Evolutionary conservation across 1,140 invertebrate genomes (phyloP), one percentile per base, ranked within the genome.

Genomic region (Drosophila punjabiensis): DNA sequence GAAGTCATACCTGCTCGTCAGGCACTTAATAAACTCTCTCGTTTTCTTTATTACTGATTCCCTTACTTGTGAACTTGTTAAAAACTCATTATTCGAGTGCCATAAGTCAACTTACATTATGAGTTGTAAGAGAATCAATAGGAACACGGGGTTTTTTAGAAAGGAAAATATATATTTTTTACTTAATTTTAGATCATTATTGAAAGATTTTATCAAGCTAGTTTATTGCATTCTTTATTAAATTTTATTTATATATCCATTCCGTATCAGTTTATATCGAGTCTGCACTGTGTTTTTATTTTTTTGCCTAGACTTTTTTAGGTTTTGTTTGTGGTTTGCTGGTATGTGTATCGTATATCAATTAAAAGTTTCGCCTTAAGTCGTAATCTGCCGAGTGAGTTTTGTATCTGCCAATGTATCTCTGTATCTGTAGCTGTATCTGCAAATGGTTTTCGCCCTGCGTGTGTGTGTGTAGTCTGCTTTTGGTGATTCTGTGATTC

Each of bases 311-410:
- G 39, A 5, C 43, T 53, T 58, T 67, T 69, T 78, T 45, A 32
- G 41, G 5, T 28, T 24, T 62, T 28, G 33, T 52, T 28, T 55
- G 32, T 28, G 43, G 20, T 24, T 24, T 24, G 39, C 3, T 14
- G 59, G 30, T 55, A 60, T 73, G 63, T 79, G 58, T 62, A 47
- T 41, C 45, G 37, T 70, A 65, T 81, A 82, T 81, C 82, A 85
- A 85, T 85, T 85, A 85, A 81, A 85, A 85, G 74, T 85, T 81
- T 69, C 62, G 33, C 62, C 58, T 53, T 37, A 61, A 74, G 48
- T 62, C 63, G 73, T 77, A 77, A 75, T 79, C 50, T 64, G 32
- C 13, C 24, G 55, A 53, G 45, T 61, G 45, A 35, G 45, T 41
- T 67, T 61, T 62, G 56, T 64, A 64, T 64, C 48, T 39, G 33